Evolutionary conservation across 1,140 invertebrate genomes (phyloP).

Genomic region (Pachypsylla venusta): DNA sequence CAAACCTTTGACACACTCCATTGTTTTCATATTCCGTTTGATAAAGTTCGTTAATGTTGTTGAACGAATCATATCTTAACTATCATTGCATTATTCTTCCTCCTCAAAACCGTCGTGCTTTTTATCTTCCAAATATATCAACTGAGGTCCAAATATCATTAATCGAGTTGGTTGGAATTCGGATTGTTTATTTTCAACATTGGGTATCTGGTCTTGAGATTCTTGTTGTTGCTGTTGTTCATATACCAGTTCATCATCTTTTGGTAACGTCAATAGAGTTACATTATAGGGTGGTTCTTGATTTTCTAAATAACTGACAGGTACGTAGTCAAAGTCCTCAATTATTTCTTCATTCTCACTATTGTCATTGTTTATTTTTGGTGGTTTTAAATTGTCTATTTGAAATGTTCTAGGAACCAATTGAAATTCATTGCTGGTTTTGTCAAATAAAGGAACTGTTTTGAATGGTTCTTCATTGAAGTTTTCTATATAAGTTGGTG

Average conservation of each 20-base stretch:
- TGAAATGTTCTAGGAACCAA: neutral
- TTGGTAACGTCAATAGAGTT: neutral
- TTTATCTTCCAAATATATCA: neutral
- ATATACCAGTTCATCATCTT: neutral
- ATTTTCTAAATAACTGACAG: neutral
- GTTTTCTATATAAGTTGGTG: too few species aligned
- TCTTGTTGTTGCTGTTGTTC: neutral
- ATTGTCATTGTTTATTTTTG: neutral
- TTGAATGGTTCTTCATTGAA: too few species aligned
- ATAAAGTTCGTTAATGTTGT: too few species aligned
- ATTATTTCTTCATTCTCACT: neutral
- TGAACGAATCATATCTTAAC: too few species aligned
- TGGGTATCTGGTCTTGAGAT: neutral
- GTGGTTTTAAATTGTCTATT: neutral
- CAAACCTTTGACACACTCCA: too few species aligned
- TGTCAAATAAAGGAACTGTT: too few species aligned
- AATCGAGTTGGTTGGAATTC: neutral
- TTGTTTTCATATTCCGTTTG: too few species aligned
- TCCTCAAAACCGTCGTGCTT: too few species aligned
- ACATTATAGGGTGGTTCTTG: neutral
- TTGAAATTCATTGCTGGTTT: too few species aligned
- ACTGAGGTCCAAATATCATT: neutral
- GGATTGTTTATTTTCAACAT: neutral
- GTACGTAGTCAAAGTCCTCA: constrained; percentile 1
- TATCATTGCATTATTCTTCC: too few species aligned